Evolutionary conservation across 2,113 vertebrate genomes (phyloP), one percentile per base, ranked within the genome.

Genomic region (Xiphophorus hellerii): DNA sequence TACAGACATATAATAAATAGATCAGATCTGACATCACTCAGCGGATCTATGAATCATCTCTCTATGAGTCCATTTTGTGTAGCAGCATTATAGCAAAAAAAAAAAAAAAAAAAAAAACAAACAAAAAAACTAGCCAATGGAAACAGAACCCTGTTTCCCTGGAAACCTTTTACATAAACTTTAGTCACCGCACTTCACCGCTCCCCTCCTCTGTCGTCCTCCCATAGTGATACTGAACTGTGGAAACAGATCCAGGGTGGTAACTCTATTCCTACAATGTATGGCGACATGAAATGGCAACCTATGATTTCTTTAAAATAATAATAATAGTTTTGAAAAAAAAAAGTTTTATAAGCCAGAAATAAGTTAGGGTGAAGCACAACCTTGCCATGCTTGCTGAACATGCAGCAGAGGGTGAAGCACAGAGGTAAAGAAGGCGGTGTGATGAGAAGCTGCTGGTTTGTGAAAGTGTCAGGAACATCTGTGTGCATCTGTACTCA

Each of bases 1-100:
- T 97, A 97, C 96, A 98, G 95, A 96, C 97, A 96, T 97, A 96
- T 94, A 97, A 97, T 98, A 97, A 96, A 97, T 92, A 93, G 96
- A 97, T 95, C 96, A 90, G 92, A 93, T 96, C 95, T 94, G 94
- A 95, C 93, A 94, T 96, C 94, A 92, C 96, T 97, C 95, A 96
- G 96, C 84, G 86, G 90, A 92, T 88, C 89, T 92, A 91, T 89
- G 69, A 91, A 91, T 92, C 90, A 91, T 88, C 89, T 92, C 88
- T 92, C 90, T 90, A 90, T 58, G 89, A 92, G 90, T 93, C 89
- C 90, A 88, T 91, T 37, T 91, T 92, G 82, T 92, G 83, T 93
- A 93, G 92, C 92, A 93, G 92, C 92, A 93, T 91, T 88, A 91
- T 72, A 92, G 91, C 90, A 89, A 91, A 88, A 51, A 51, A 51